phyloP scores from a whole-genome alignment of 2,797 vertebrate species.

The Pteropus rufus region DNA sequence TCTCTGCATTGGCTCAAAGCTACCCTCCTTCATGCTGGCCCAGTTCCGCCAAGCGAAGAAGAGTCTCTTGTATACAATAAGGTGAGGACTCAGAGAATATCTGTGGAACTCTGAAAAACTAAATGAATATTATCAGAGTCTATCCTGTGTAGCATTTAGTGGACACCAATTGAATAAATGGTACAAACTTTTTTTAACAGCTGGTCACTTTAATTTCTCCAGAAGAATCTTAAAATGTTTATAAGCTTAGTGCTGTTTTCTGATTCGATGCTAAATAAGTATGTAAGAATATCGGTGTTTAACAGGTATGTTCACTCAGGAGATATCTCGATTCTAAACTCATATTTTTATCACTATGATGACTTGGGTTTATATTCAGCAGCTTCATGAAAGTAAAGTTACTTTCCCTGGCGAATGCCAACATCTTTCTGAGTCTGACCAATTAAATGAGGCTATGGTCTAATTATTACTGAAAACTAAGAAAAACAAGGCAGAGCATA shows the following conservation, averaged over 20 bases:
- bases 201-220: not conserved
- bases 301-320: not conserved
- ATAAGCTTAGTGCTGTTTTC: not conserved
- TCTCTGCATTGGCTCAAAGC: not conserved
- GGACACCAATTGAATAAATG: not conserved
- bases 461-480: not conserved
- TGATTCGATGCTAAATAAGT: not conserved
- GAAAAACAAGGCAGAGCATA: not conserved
- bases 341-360: not conserved
- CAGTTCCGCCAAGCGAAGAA: not conserved
- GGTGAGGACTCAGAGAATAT: not conserved
- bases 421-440: not conserved
- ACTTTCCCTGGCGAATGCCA: not conserved
- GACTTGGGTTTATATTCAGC: not conserved
- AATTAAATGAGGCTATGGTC: not conserved
- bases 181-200: not conserved
- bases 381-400: not conserved
- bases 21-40: not conserved
- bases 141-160: not conserved
- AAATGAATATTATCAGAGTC: not conserved
- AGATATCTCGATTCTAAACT: not conserved
- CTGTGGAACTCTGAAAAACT: not conserved
- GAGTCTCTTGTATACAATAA: not conserved
- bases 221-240: not conserved
- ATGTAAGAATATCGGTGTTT: not conserved